Conservation (phyloP, 1,140 invertebrate genomes). For the Drosophila pallidifrons region DNA sequence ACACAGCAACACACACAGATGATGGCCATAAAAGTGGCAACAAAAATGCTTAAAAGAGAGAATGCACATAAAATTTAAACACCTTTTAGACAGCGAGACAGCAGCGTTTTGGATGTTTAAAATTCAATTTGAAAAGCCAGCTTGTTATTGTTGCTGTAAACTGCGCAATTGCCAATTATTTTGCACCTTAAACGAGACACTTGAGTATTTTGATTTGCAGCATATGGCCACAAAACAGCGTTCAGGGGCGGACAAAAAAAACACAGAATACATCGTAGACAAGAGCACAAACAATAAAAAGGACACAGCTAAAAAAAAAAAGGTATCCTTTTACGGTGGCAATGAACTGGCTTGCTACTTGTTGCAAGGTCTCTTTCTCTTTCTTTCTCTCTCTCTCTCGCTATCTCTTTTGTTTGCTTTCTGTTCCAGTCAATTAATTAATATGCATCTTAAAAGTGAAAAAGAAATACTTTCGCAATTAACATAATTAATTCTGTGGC, state of each 20-base stretch:
- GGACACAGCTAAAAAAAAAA: background rate
- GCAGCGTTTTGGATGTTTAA: slow-evolving; percentile 18
- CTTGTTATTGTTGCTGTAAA: slow-evolving; percentile 62
- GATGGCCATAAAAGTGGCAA: slow-evolving; percentile 48
- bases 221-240: slow-evolving; percentile 32
- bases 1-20: slow-evolving; percentile 26
- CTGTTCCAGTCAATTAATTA: slow-evolving; percentile 51
- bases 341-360: slow-evolving; percentile 24
- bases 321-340: slow-evolving; percentile 8
- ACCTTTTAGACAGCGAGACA: slow-evolving; percentile 27
- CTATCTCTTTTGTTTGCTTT: background rate
- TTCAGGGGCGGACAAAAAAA: slow-evolving; percentile 15
- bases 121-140: slow-evolving; percentile 57
- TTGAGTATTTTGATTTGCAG: slow-evolving; percentile 36
- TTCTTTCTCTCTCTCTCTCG: background rate
- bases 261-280: slow-evolving; percentile 22
- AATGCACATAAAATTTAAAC: slow-evolving; percentile 54
- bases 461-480: slow-evolving; percentile 37
- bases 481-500: slow-evolving; percentile 54
- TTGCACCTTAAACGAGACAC: slow-evolving; percentile 63
- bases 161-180: slow-evolving; percentile 74
- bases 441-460: slow-evolving; percentile 52
- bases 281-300: slow-evolving; percentile 22
- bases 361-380: slow-evolving; percentile 9
- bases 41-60: slow-evolving; percentile 18